These are phyloP conservation scores for Loripinus fragilis DNA, from an alignment of 2,888 invertebrate species.

Conservation along the genomic window DNA sequence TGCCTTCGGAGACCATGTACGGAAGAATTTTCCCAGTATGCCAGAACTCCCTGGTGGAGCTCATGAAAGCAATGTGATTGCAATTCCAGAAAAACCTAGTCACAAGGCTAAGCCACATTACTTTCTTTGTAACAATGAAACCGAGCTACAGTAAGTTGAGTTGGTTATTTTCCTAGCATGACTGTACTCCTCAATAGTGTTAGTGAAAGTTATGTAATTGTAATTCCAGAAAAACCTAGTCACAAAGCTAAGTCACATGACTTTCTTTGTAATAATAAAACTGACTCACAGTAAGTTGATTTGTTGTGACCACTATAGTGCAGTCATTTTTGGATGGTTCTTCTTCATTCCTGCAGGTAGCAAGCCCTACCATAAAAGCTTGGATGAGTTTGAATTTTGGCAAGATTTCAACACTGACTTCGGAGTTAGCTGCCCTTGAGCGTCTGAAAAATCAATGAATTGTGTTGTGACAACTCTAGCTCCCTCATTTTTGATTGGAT, in stretches of 20 bases:
- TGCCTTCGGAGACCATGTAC: slow-evolving; percentile 63
- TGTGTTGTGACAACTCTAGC: too few relatives aligned
- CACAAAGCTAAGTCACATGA: slow-evolving; percentile 90
- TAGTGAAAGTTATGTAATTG: slow-evolving; percentile 90
- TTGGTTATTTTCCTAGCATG: slow-evolving; percentile 84
- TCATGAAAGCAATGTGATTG: slow-evolving; percentile 90
- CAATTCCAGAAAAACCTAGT: slow-evolving; percentile 88
- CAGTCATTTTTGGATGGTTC: too few relatives aligned
- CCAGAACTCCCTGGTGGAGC: slow-evolving; percentile 89
- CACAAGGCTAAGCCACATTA: slow-evolving; percentile 90
- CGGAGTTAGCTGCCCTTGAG: too few relatives aligned
- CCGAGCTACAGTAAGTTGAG: slow-evolving; percentile 89
- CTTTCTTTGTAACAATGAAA: slow-evolving; percentile 91
- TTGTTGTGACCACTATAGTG: too few relatives aligned
- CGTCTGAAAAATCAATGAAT: too few relatives aligned
- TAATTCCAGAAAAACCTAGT: slow-evolving; percentile 88
- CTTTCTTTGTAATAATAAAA: slow-evolving; percentile 91
- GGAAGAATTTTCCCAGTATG: slow-evolving; percentile 83
- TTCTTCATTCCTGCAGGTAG: too few relatives aligned
- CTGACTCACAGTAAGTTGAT: slow-evolving; percentile 90
- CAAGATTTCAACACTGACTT: too few relatives aligned
- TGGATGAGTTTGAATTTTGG: too few relatives aligned
- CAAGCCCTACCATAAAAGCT: too few relatives aligned
- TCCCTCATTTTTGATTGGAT: too few relatives aligned
- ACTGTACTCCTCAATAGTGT: slow-evolving; percentile 89